Percentiles rank a stretch among this genome's conserved stretches.
Evolutionary conservation across 1,140 invertebrate genomes (phyloP).

Genomic region (Brachionus manjavacas): DNA sequence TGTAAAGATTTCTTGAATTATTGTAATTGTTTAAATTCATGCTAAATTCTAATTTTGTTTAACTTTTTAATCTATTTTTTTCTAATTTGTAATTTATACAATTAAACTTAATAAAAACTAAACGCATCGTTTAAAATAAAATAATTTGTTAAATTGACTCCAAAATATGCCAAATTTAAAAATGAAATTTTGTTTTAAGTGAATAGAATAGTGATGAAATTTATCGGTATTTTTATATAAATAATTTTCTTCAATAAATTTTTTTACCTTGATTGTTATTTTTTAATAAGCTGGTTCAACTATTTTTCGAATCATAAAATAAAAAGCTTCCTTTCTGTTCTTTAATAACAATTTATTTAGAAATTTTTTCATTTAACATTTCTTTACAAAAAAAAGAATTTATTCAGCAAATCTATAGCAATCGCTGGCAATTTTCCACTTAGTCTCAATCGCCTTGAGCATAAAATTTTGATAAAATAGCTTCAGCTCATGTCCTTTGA

Average conservation of each 20-base stretch:
- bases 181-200: not conserved
- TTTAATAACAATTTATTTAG: not conserved
- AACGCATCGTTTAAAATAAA: not conserved
- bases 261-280: not conserved
- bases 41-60: not conserved
- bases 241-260: not conserved
- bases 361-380: not conserved
- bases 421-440: slow-evolving; percentile 38
- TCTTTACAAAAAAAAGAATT: not conserved
- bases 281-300: not conserved
- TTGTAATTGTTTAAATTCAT: not conserved
- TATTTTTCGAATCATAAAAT: not conserved
- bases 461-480: slow-evolving; percentile 40
- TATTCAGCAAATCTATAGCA: slow-evolving; percentile 41
- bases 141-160: not conserved
- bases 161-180: not conserved
- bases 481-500: slow-evolving; percentile 36
- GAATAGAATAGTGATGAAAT: not conserved
- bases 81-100: not conserved
- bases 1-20: not conserved
- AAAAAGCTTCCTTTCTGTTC: not conserved
- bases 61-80: not conserved
- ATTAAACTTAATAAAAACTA: not conserved
- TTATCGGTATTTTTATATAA: not conserved
- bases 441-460: slow-evolving; percentile 31